A percentile compares a stretch with the other conserved stretches of the same genome.
Conservation (phyloP, 2,888 invertebrate genomes). For the Alviniconcha strummeri region DNA sequence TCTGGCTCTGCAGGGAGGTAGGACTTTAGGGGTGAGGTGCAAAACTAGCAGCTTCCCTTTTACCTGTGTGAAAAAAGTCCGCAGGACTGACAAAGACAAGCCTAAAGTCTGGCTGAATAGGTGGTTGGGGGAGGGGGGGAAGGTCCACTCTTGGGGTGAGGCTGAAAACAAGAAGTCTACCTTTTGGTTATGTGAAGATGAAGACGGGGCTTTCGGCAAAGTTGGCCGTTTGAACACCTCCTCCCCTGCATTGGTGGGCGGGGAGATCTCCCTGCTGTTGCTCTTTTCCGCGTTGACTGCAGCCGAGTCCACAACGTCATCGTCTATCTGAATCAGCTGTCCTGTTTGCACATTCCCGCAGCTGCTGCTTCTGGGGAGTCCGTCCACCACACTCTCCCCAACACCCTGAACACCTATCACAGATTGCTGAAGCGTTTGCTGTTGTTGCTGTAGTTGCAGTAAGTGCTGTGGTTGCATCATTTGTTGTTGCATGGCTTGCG, state of each 20-base stretch:
- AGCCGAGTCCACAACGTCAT: conserved; percentile 15
- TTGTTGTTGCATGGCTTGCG: conserved; percentile 6
- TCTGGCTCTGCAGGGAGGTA: no score
- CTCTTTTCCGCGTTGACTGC: conserved; percentile 20
- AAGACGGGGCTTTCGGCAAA: conserved; percentile 34
- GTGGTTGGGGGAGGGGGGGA: no score
- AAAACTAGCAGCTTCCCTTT: no score
- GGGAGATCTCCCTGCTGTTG: conserved; percentile 31
- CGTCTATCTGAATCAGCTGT: conserved; percentile 45
- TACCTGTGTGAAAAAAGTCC: no score
- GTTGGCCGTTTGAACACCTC: conserved; percentile 41
- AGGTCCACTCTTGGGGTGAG: no score
- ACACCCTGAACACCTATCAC: conserved; percentile 32
- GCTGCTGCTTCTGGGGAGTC: conserved; percentile 20
- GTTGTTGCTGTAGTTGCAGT: conserved; percentile 32
- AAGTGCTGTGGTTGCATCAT: conserved; percentile 37
- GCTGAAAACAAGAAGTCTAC: not conserved
- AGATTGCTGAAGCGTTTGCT: conserved; percentile 39
- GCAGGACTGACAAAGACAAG: no score
- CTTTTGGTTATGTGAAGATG: conserved; percentile 21
- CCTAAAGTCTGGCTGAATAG: no score
- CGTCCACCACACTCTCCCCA: conserved; percentile 27
- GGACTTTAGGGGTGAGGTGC: no score
- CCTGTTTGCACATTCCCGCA: conserved; percentile 39
- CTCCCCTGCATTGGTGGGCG: conserved; percentile 20